Conservation (phyloP, 2,113 vertebrate genomes). For the Datnioides undecimradiatus region DNA sequence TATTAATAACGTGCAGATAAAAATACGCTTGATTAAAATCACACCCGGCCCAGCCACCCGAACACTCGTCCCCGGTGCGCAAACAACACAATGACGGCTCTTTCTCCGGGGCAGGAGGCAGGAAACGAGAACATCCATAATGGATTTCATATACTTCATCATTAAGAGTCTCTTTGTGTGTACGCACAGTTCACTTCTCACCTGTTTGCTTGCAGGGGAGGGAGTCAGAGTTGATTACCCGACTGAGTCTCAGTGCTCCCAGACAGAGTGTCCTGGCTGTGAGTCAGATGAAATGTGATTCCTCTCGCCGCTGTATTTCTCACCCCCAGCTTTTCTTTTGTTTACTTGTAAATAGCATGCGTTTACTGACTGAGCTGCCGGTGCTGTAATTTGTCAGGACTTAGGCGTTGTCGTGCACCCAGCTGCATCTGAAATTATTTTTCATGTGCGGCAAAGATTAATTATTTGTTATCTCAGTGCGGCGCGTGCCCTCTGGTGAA, state of each 20-base stretch:
- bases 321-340: slow-evolving; percentile 51
- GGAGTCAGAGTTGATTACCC: slow-evolving; percentile 65
- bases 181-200: slow-evolving; percentile 63
- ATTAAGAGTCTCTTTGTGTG: slow-evolving; percentile 64
- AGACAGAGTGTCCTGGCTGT: slow-evolving; percentile 48
- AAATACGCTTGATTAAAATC: slow-evolving; percentile 78
- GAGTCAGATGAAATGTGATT: slow-evolving; percentile 61
- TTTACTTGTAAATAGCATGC: slow-evolving; percentile 59
- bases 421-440: slow-evolving; percentile 51
- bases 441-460: slow-evolving; percentile 48
- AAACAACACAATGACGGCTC: slow-evolving; percentile 56
- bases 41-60: slow-evolving; percentile 48
- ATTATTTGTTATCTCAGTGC: slow-evolving; percentile 61
- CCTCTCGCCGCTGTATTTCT: slow-evolving; percentile 38
- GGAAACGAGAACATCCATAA: slow-evolving; percentile 68
- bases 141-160: slow-evolving; percentile 65
- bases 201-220: slow-evolving; percentile 57
- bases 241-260: slow-evolving; percentile 12
- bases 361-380: slow-evolving; percentile 44
- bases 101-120: slow-evolving; percentile 62
- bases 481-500: slow-evolving; percentile 52
- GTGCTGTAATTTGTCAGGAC: slow-evolving; percentile 63
- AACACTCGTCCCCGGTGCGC: slow-evolving; percentile 15
- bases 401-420: slow-evolving; percentile 31
- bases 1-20: slow-evolving; percentile 76